A percentile compares a stretch with the other conserved stretches of the same genome.
Conservation (phyloP, 1,140 invertebrate species). For the Drosophila tristis region DNA sequence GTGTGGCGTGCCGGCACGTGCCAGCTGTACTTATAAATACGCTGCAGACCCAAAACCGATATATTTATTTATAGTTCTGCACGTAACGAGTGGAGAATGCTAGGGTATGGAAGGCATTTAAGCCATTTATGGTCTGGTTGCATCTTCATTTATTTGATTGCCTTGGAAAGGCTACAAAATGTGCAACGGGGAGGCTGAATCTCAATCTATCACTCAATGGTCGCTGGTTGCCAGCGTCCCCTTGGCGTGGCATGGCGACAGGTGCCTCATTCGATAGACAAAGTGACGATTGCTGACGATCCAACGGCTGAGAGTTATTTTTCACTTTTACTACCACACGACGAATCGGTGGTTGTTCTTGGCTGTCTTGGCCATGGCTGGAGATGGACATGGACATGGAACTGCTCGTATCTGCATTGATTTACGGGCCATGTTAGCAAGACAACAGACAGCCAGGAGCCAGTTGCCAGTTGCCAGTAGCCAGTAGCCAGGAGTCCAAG, state of each 20-base stretch:
- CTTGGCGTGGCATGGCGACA: constrained; percentile 37
- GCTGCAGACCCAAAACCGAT: constrained; percentile 35
- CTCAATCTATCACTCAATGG: constrained; percentile 25
- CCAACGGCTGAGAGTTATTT: constrained; percentile 52
- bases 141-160: constrained; percentile 76
- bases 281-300: constrained; percentile 32
- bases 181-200: background rate
- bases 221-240: background rate
- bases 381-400: constrained; percentile 15
- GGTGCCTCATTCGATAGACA: constrained; percentile 68
- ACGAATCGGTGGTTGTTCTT: background rate
- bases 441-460: constrained; percentile 28
- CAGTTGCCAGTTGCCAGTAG: background rate
- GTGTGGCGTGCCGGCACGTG: constrained; percentile 59
- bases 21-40: constrained; percentile 67
- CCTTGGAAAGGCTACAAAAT: constrained; percentile 20
- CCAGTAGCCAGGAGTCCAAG: constrained; percentile 10
- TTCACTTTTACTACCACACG: constrained; percentile 74
- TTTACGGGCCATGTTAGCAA: constrained; percentile 51
- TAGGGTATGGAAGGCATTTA: constrained; percentile 57
- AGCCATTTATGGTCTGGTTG: constrained; percentile 65
- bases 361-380: constrained; percentile 8
- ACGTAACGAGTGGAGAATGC: constrained; percentile 66
- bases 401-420: constrained; percentile 43
- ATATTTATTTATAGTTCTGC: constrained; percentile 35